Base-by-base conservation (phyloP, 1,140 invertebrate genomes). In the Halyomorpha halys region DNA sequence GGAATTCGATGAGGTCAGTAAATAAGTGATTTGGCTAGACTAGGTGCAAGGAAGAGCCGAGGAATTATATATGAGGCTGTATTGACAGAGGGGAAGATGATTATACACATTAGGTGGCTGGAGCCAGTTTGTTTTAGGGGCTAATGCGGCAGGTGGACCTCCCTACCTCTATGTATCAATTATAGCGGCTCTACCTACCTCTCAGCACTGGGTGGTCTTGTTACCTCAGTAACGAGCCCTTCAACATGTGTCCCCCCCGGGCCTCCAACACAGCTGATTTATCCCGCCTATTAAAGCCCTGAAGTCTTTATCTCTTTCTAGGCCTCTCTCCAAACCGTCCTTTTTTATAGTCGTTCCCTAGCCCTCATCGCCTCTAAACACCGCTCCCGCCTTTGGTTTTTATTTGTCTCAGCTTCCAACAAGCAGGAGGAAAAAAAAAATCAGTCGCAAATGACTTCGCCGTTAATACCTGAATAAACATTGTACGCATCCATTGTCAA, bases 71-170 rank as follows among this genome's bases (percentile, higher is more conserved):
- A 18, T 23, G 4, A 56, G 18, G 53, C 47, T 21, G n/a, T 56
- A 56, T 56, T 56, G 53, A 56, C 53, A 56, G 11, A 56, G 53
- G n/a, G 18, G 2, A 56, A 19, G 14, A 21, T 56, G 53, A 56
- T 56, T 56, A 56, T 56, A 56, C 53, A 56, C 53, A 56, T 56
- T 56, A 56, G 53, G 53, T 56, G 53, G 18, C 53, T 56, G 53
- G 53, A 25, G 53, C 53, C 19, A 56, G 53, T 56, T 56, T 56
- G 53, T 56, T 56, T 56, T 56, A 56, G 53, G 19, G n/a, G 18
- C 53, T 56, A 56, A 56, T 56, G 53, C 53, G 53, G 53, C 53
- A 56, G 53, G 53, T 56, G 53, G 53, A 23, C 3, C 53, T n/a
- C 23, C 53, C 53, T 56, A 21, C 23, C 19, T 21, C 53, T 56